Conservation (phyloP, 2,797 vertebrate genomes). For the Carcharodon carcharias region DNA sequence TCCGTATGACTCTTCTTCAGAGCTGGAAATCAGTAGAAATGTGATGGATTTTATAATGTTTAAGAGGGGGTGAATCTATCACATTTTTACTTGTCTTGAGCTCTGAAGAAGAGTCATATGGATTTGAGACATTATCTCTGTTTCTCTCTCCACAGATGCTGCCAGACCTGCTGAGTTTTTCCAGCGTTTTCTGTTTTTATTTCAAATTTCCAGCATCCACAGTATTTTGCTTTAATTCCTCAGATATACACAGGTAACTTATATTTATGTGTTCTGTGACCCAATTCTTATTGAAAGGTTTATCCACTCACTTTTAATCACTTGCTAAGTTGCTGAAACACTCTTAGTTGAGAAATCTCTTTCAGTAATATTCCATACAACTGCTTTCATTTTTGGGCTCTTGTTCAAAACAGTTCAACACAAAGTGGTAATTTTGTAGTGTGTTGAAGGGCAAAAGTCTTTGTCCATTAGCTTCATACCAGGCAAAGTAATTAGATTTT, state of each 20-base stretch:
- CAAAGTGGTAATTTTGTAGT: background rate
- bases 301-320: slow-evolving; percentile 6
- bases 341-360: background rate
- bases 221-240: too few relatives aligned
- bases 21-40: too few relatives aligned
- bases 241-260: background rate
- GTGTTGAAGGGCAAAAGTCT: background rate
- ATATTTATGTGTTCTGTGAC: background rate
- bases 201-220: too few relatives aligned
- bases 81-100: too few relatives aligned
- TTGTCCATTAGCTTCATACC: background rate
- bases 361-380: background rate
- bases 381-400: background rate
- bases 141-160: too few relatives aligned
- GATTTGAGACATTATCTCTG: too few relatives aligned
- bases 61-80: too few relatives aligned
- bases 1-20: too few relatives aligned
- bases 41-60: too few relatives aligned
- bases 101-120: too few relatives aligned
- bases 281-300: background rate
- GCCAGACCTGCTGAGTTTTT: too few relatives aligned
- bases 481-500: background rate
- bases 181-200: too few relatives aligned
- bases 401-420: background rate
- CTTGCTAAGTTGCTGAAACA: background rate